A percentile compares a stretch with the other conserved stretches of the same genome.
Conservation (phyloP, 2,888 invertebrate species). For the Sympetrum striolatum region DNA sequence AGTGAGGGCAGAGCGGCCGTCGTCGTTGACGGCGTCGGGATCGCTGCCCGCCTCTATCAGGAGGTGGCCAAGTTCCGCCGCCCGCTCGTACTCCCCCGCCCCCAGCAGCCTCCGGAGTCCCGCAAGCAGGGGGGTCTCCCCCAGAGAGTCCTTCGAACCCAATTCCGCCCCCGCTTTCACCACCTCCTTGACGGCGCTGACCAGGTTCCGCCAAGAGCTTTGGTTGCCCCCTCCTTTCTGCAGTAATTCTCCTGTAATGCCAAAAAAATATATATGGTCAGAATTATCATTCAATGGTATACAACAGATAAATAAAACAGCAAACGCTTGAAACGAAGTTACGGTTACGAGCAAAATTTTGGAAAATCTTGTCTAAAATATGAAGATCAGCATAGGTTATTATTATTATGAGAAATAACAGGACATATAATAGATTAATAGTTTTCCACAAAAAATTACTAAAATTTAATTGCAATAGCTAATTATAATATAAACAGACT, state of each 20-base stretch:
- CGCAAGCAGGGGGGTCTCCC: slow-evolving; percentile 51
- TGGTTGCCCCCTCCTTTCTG: slow-evolving; percentile 34
- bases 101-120: slow-evolving; percentile 51
- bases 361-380: too few species aligned
- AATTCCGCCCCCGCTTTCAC: not conserved
- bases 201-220: slow-evolving; percentile 27
- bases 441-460: too few species aligned
- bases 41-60: slow-evolving; percentile 53
- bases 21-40: slow-evolving; percentile 52
- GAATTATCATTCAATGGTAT: too few species aligned
- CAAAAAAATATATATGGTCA: too few species aligned
- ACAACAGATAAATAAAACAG: too few species aligned
- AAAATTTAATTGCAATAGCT: too few species aligned
- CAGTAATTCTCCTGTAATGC: not conserved
- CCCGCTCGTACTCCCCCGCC: slow-evolving; percentile 51
- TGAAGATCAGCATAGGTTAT: too few species aligned
- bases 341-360: too few species aligned
- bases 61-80: slow-evolving; percentile 50
- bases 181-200: slow-evolving; percentile 43
- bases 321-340: too few species aligned
- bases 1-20: slow-evolving; percentile 53
- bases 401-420: too few species aligned
- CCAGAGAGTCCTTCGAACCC: slow-evolving; percentile 48
- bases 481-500: too few species aligned
- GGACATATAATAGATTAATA: too few species aligned